phyloP scores from a whole-genome alignment of 1,140 invertebrate genomes.

The Heliconius eleuchia region DNA sequence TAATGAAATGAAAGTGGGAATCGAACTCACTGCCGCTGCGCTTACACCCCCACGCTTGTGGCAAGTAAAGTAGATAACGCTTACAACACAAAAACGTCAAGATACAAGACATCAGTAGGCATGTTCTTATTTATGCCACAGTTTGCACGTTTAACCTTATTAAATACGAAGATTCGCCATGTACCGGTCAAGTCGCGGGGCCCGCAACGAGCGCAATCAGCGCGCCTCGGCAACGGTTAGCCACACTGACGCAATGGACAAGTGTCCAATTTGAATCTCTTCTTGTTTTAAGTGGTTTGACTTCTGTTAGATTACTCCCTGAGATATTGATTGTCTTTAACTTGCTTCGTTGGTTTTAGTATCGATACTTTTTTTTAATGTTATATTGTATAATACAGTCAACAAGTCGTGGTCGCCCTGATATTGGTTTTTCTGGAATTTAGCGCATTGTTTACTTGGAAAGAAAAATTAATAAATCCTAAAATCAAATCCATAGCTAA shows the following conservation, averaged over 20 bases:
- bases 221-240: constrained; percentile 58
- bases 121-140: constrained; percentile 39
- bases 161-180: constrained; percentile 68
- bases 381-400: background rate
- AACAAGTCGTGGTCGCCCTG: too few species aligned
- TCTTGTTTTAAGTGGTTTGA: constrained; percentile 69
- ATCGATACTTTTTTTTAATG: background rate
- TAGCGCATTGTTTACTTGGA: too few species aligned
- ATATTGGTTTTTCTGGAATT: too few species aligned
- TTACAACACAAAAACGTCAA: too few species aligned
- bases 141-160: constrained; percentile 66
- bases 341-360: background rate
- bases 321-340: constrained; percentile 20
- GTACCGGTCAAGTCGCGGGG: constrained; percentile 54
- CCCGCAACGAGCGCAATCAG: constrained; percentile 68
- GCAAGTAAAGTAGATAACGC: too few species aligned
- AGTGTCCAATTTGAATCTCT: constrained; percentile 77
- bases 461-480: too few species aligned
- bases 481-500: too few species aligned
- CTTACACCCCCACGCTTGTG: too few species aligned
- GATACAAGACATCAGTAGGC: constrained; percentile 1
- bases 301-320: constrained; percentile 69
- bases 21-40: too few species aligned
- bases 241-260: constrained; percentile 70
- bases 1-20: too few species aligned